These are phyloP conservation scores for Rhinoptilus africanus DNA, from an alignment of 2,113 vertebrate genomes.

Conservation along the genomic window DNA sequence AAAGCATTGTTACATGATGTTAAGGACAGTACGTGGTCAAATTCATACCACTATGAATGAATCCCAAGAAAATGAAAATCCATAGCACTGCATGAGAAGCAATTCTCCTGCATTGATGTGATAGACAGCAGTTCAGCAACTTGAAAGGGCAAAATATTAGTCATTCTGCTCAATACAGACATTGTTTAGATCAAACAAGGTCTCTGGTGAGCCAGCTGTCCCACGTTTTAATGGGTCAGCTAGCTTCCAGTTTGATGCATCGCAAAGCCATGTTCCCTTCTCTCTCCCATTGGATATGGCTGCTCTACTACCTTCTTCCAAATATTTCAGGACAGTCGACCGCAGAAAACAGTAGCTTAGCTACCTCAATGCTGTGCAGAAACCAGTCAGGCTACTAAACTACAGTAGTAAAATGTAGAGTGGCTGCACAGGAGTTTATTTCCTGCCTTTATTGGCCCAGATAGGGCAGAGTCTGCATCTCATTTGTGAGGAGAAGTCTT, in stretches of 20 bases:
- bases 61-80: background rate
- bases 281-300: background rate
- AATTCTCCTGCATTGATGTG: background rate
- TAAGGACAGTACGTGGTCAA: background rate
- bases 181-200: background rate
- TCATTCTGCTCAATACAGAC: background rate
- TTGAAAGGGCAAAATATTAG: background rate
- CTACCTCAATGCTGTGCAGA: background rate
- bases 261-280: background rate
- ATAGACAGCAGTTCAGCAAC: background rate
- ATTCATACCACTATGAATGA: background rate
- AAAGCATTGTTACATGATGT: background rate
- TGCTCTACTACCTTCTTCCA: background rate
- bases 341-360: background rate
- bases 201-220: background rate
- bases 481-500: background rate
- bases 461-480: background rate
- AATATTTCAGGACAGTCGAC: background rate
- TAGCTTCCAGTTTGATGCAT: background rate
- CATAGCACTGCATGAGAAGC: background rate
- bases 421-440: background rate
- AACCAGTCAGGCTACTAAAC: background rate
- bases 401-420: background rate
- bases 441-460: background rate
- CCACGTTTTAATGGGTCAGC: background rate